Evolutionary conservation across 2,113 vertebrate species (phyloP).

Genomic region (Scomber scombrus): DNA sequence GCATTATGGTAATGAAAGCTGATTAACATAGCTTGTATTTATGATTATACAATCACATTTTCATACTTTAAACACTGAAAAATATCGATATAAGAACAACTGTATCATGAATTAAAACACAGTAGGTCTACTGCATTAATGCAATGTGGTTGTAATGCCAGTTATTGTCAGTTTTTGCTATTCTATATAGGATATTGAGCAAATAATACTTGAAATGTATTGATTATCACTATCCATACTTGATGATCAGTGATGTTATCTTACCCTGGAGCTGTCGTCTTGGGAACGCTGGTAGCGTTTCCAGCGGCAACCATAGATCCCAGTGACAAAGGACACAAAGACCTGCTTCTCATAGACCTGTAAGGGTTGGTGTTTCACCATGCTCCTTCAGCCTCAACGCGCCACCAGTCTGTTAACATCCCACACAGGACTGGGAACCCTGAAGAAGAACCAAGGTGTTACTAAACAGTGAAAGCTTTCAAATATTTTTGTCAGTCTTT

Average conservation of each 20-base stretch:
- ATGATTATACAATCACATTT: too few species aligned
- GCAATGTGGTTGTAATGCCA: background rate
- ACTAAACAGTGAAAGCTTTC: conserved; percentile 6
- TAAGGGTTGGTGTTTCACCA: conserved; percentile 98
- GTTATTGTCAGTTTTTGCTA: background rate
- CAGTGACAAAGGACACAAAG: conserved; percentile 96
- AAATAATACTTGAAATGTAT: background rate
- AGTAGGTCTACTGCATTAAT: too few species aligned
- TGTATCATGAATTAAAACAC: too few species aligned
- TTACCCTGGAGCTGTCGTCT: conserved; percentile 95
- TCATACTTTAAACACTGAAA: too few species aligned
- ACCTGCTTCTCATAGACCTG: conserved; percentile 99
- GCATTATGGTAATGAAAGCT: too few species aligned
- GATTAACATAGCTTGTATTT: too few species aligned
- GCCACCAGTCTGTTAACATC: conserved; percentile 81
- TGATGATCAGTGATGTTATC: conserved; percentile 2
- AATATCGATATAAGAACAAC: too few species aligned
- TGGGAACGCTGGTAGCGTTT: conserved; percentile 99
- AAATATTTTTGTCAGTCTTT: background rate
- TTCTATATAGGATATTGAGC: background rate
- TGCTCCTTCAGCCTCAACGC: conserved; percentile 89
- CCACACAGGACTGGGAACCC: conserved; percentile 87
- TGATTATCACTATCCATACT: background rate
- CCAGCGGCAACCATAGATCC: conserved; percentile 99
- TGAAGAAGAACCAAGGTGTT: conserved; percentile 55